phyloP scores from a whole-genome alignment of 1,140 invertebrate genomes.

The Sitobion miscanthi region DNA sequence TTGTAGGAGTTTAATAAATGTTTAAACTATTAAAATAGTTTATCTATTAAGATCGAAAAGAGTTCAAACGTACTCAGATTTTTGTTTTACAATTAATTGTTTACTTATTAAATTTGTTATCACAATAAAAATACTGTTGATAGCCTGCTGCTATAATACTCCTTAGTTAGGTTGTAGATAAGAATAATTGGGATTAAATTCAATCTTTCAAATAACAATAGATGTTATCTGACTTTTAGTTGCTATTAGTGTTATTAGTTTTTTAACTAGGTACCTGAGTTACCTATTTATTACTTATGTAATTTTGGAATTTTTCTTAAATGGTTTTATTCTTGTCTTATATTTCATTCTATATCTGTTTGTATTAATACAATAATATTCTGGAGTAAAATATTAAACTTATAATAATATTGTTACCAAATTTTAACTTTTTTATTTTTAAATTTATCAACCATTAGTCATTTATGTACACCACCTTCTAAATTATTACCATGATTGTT shows the following conservation, averaged over 20 bases:
- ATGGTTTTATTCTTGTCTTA: background rate
- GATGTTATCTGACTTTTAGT: background rate
- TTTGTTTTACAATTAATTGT: background rate
- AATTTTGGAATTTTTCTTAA: background rate
- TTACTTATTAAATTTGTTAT: background rate
- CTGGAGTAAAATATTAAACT: background rate
- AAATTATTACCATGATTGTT: background rate
- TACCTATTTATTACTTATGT: background rate
- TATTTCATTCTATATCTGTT: background rate
- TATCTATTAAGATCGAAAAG: background rate
- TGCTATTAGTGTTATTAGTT: background rate
- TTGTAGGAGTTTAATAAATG: background rate
- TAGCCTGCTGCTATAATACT: background rate
- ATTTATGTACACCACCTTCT: background rate
- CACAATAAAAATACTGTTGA: background rate
- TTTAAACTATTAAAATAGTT: background rate
- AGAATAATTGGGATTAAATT: background rate
- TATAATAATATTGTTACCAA: background rate
- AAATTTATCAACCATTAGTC: background rate
- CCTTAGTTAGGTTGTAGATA: conserved; percentile 1
- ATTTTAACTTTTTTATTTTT: background rate
- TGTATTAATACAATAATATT: background rate
- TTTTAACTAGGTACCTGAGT: background rate
- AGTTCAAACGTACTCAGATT: background rate
- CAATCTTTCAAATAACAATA: background rate